Evolutionary conservation across 2,888 invertebrate genomes (phyloP).

Genomic region (Trachelus stipa): DNA sequence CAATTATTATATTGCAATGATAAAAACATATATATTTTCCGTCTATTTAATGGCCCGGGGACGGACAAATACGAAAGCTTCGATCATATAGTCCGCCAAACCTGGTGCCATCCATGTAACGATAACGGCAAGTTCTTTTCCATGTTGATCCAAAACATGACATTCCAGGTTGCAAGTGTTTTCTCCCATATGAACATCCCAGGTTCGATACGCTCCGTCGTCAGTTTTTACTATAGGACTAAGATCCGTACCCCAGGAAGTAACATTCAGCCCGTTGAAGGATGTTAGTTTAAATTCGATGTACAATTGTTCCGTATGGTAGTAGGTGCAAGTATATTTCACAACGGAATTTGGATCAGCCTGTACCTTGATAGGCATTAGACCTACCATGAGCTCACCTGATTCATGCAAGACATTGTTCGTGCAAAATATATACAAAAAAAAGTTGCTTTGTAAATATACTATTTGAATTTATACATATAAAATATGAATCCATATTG

Average conservation of each 20-base stretch:
- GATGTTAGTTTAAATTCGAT: slow-evolving; percentile 63
- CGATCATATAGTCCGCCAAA: slow-evolving; percentile 37
- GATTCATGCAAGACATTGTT: slow-evolving; percentile 36
- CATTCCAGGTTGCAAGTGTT: slow-evolving; percentile 53
- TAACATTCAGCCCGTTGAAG: slow-evolving; percentile 40
- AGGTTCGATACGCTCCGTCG: slow-evolving; percentile 47
- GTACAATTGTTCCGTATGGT: slow-evolving; percentile 60
- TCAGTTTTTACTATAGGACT: slow-evolving; percentile 34
- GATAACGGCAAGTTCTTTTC: slow-evolving; percentile 51
- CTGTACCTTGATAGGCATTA: slow-evolving; percentile 66
- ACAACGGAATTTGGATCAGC: slow-evolving; percentile 64
- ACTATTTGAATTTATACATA: neutral
- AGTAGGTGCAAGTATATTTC: slow-evolving; percentile 69
- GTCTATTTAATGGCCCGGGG: slow-evolving; percentile 7
- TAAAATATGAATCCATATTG: neutral
- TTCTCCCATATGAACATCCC: slow-evolving; percentile 56
- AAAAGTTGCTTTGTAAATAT: neutral
- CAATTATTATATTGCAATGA: neutral
- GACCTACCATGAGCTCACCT: slow-evolving; percentile 67
- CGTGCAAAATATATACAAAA: slow-evolving; percentile 30
- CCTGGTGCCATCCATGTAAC: slow-evolving; percentile 55
- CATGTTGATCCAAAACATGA: slow-evolving; percentile 43
- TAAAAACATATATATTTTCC: neutral
- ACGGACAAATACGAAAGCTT: slow-evolving; percentile 40
- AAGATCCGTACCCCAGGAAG: slow-evolving; percentile 32